A percentile compares a stretch with the other conserved stretches of the same genome.
These are phyloP conservation scores for Leuciscus idus DNA, from an alignment of 2,113 vertebrate species.

Conservation along the genomic window DNA sequence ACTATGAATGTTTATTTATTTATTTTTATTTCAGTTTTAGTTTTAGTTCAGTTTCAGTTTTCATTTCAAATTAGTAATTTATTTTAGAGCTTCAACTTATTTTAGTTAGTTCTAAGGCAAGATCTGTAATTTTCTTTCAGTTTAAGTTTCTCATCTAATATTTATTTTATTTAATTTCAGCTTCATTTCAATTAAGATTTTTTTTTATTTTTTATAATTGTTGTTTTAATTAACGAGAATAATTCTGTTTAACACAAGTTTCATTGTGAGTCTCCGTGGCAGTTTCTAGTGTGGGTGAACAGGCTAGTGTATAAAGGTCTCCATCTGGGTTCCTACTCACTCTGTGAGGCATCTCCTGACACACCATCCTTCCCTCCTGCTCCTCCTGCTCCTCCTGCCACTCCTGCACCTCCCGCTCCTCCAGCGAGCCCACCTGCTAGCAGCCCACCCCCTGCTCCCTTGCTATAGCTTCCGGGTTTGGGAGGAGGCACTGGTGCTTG, in stretches of 20 bases:
- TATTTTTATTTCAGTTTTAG: background rate
- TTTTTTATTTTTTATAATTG: no score
- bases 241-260: background rate
- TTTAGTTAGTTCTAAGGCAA: no score
- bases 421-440: conserved; percentile 52
- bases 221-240: background rate
- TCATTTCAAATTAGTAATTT: no score
- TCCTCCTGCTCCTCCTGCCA: conserved; percentile 44
- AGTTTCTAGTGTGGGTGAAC: conserved; percentile 10
- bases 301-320: conserved; percentile 14
- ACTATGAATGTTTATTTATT: background rate
- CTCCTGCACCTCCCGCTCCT: conserved; percentile 53
- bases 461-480: conserved; percentile 73
- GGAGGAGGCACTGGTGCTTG: conserved; percentile 73
- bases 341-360: conserved; percentile 45
- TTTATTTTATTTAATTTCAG: no score
- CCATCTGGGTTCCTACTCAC: conserved; percentile 50
- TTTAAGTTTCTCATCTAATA: no score
- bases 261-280: background rate
- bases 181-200: no score
- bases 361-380: conserved; percentile 54
- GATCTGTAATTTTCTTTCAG: no score
- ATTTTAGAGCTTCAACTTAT: no score
- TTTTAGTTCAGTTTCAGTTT: background rate
- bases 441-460: conserved; percentile 52